Base-by-base conservation (phyloP, 2,113 vertebrate species). In the Oophaga pumilio region DNA sequence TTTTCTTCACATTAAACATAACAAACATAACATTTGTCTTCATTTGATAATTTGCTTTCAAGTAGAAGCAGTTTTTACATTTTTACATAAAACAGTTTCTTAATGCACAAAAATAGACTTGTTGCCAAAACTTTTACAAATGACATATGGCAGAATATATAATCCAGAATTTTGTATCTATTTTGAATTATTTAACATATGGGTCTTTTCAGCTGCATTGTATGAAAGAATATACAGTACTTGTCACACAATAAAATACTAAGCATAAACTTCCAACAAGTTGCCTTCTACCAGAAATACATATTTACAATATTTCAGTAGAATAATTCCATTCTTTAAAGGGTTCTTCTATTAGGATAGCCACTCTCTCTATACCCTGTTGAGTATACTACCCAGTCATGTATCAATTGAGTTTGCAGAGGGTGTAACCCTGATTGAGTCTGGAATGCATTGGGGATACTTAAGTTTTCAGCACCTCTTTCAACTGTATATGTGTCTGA, bases 81-180 rank as follows among this genome's bases (percentile, higher is more conserved):
- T 26, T 66, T 79, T 81, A 59, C 76, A 73, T 18, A 49, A 43
- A 73, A 33, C 26, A 15, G 15, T 73, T 73, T 8, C 68, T 86
- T 53, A 11, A 79, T 24, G 13, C 68, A 82, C 33, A 69, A 74
- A 87, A 87, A 87, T 87, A 87, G 86, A 82, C 52, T 82, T 74
- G 77, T 73, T 87, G 57, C 59, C 81, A 68, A 86, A 80, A 53
- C 74, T 53, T 86, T 79, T 69, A 68, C 60, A 74, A 74, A 87
- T 82, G 86, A 81, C 86, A 87, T 87, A 82, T 87, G 86, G 86
- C 68, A 87, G 52, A 87, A 87, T n/a, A 87, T 71, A 82, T 57
- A 81, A 87, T 87, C 76, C 53, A 81, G 64, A 71, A 81, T 87
- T 87, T 28, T 69, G 26, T 87, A 22, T 87, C 85, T 87, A 87